Evolutionary conservation across 2,888 invertebrate genomes (phyloP), one percentile per base, ranked within the genome.

Genomic region (Elmis aenea): DNA sequence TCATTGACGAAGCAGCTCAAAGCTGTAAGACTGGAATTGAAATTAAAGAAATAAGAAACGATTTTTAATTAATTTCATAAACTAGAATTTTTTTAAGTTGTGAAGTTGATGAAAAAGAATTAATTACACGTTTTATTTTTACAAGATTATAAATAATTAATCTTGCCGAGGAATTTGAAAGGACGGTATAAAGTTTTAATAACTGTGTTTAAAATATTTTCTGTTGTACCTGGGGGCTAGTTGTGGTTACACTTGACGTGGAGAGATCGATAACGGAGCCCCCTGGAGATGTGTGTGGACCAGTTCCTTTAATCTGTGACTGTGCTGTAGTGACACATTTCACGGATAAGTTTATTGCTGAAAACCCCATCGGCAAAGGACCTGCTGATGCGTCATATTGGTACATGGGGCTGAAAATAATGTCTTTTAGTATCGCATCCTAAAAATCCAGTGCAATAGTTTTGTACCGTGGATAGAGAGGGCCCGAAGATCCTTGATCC

Each of bases 141-240:
- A n/a, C n/a, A n/a, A n/a, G n/a, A n/a, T n/a, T n/a, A n/a, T n/a
- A n/a, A n/a, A n/a, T n/a, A n/a, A n/a, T n/a, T n/a, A n/a, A n/a
- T n/a, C n/a, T n/a, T n/a, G n/a, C n/a, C n/a, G n/a, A n/a, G n/a
- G n/a, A n/a, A n/a, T n/a, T n/a, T n/a, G n/a, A n/a, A n/a, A n/a
- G n/a, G n/a, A n/a, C n/a, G n/a, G n/a, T n/a, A n/a, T n/a, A n/a
- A n/a, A n/a, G 5, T 18, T 18, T 18, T 6, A 8, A 18, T 18
- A 8, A 18, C 18, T 18, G 5, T 18, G 5, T 18, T n/a, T n/a
- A n/a, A n/a, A n/a, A n/a, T n/a, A n/a, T n/a, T n/a, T n/a, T n/a
- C n/a, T n/a, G n/a, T n/a, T n/a, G n/a, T 35, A 84, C 88, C 79
- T 88, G 87, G 57, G 89, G 89, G 73, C 88, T 89, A 52, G 82